Conservation (phyloP, 2,797 vertebrate genomes). For the Sarcophilus harrisii region DNA sequence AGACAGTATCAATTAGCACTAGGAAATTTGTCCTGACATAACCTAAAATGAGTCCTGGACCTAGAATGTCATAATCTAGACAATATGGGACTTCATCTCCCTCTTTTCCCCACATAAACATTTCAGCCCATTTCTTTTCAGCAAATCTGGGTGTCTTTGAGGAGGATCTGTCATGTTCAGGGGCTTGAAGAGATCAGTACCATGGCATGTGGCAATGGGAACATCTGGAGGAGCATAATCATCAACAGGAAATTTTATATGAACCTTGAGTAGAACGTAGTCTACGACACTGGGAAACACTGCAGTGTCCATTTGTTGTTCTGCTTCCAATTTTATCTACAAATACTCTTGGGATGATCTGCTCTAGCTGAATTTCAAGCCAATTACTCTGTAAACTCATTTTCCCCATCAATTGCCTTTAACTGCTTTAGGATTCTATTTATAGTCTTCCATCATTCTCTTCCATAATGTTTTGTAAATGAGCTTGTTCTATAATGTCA, state of each 20-base stretch:
- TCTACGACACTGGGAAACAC: not conserved
- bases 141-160: not conserved
- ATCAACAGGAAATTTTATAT: not conserved
- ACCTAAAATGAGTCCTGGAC: not conserved
- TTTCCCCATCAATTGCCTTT: not conserved
- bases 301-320: not conserved
- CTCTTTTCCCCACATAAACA: not conserved
- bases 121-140: not conserved
- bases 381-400: not conserved
- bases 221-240: not conserved
- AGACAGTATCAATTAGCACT: not conserved
- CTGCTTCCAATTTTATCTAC: not conserved
- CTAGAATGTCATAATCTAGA: not conserved
- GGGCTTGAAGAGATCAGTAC: not conserved
- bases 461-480: not conserved
- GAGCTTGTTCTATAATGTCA: not conserved
- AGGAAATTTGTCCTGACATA: not conserved
- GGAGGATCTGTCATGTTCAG: not conserved
- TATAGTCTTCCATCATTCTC: not conserved
- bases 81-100: not conserved
- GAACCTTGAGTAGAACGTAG: not conserved
- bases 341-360: not conserved
- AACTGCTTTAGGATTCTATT: not conserved
- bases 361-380: not conserved
- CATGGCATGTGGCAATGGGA: not conserved